phyloP scores from a whole-genome alignment of 2,888 invertebrate species.

The Endomychus coccineus region DNA sequence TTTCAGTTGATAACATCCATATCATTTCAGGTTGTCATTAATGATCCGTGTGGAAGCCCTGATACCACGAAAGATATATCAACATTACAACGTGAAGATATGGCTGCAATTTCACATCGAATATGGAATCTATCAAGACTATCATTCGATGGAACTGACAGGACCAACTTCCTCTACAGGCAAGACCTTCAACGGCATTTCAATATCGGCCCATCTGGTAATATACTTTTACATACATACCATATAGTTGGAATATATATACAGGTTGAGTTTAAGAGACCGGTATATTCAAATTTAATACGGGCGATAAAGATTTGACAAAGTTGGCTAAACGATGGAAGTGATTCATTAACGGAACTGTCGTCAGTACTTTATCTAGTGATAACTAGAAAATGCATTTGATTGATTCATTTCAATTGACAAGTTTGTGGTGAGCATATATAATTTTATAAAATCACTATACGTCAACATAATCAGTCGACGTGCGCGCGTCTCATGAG shows the following conservation, averaged over 20 bases:
- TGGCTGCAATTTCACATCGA: constrained; percentile 34
- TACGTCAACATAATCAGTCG: too few relatives aligned
- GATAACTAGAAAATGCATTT: too few relatives aligned
- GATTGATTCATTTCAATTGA: too few relatives aligned
- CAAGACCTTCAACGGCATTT: constrained; percentile 39
- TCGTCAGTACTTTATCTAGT: too few relatives aligned
- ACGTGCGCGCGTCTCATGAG: too few relatives aligned
- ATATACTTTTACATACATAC: constrained; percentile 11
- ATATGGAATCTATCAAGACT: constrained; percentile 40
- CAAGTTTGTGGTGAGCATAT: too few relatives aligned
- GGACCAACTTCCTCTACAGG: constrained; percentile 38
- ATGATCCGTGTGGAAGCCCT: constrained; percentile 22
- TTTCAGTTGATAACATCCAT: too few relatives aligned
- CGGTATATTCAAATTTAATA: too few relatives aligned
- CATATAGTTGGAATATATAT: constrained; percentile 15
- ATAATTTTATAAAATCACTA: too few relatives aligned
- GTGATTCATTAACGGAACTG: too few relatives aligned
- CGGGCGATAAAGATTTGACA: too few relatives aligned
- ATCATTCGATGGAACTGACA: constrained; percentile 37
- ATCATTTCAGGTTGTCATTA: constrained; percentile 11
- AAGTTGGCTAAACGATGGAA: neutral
- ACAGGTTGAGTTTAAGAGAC: too few relatives aligned
- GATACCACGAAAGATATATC: constrained; percentile 17
- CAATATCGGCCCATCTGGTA: constrained; percentile 34
- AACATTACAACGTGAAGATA: constrained; percentile 24